Conservation (phyloP, 2,888 invertebrate genomes). For the Hydroisotoma schaefferi region DNA sequence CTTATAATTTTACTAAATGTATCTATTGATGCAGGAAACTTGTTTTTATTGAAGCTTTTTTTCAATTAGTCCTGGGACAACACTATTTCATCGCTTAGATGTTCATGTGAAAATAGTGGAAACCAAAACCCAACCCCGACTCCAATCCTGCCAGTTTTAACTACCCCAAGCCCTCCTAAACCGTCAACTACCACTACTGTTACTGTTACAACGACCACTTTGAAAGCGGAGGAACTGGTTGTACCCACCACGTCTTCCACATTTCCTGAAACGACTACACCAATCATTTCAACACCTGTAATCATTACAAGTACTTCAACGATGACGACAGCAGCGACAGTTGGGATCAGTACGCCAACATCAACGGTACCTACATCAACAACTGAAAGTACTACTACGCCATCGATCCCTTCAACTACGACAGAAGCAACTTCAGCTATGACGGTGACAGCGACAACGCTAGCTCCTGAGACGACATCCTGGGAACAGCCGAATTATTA, state of each 20-base stretch:
- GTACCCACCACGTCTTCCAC: too few species aligned
- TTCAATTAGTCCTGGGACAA: too few species aligned
- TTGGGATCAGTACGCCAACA: not conserved
- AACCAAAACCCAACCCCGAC: not conserved
- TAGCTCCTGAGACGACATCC: not conserved
- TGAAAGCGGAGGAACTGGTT: too few species aligned
- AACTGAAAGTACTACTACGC: not conserved
- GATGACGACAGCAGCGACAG: slow-evolving; percentile 2
- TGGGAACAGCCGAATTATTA: too few species aligned
- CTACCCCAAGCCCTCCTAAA: too few species aligned
- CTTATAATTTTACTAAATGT: too few species aligned
- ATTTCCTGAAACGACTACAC: not conserved
- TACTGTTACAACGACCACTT: too few species aligned
- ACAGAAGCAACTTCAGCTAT: not conserved
- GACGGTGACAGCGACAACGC: not conserved
- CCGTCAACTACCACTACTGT: too few species aligned
- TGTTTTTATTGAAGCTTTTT: too few species aligned
- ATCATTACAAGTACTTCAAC: slow-evolving; percentile 4
- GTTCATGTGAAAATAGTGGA: slow-evolving; percentile 18
- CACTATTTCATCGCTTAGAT: slow-evolving; percentile 21
- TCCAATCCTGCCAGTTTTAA: not conserved
- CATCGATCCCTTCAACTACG: not conserved
- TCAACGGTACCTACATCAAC: not conserved
- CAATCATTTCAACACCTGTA: not conserved
- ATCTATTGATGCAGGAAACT: too few species aligned